phyloP scores from a whole-genome alignment of 2,113 vertebrate genomes.

The Calypte anna region DNA sequence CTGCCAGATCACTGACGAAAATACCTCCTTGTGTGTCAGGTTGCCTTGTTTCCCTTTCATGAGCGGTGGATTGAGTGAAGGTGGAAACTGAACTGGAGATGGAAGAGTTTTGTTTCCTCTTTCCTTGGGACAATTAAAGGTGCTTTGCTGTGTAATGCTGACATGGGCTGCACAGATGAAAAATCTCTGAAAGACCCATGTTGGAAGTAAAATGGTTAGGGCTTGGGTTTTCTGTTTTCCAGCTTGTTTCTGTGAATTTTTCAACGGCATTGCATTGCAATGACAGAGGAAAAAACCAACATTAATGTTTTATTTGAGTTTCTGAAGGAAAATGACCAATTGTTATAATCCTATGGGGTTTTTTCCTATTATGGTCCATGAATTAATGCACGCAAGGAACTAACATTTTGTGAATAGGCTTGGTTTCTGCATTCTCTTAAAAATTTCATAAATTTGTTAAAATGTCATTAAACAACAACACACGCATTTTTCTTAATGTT shows the following conservation, averaged over 20 bases:
- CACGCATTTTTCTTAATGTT: accelerated
- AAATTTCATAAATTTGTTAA: neutral
- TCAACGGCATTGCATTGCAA: neutral
- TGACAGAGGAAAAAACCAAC: accelerated
- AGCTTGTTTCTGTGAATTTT: neutral
- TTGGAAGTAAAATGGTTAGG: slow-evolving; percentile 1
- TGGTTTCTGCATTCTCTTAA: neutral
- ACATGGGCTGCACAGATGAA: neutral
- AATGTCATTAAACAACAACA: neutral
- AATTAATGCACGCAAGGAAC: neutral
- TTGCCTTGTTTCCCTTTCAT: slow-evolving; percentile 81
- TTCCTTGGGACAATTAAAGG: slow-evolving; percentile 59
- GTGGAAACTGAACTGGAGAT: slow-evolving; percentile 65
- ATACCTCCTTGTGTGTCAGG: slow-evolving; percentile 78
- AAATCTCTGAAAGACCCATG: neutral
- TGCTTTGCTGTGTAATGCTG: slow-evolving; percentile 41
- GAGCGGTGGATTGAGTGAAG: slow-evolving; percentile 70
- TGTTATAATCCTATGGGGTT: neutral
- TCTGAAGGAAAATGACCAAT: neutral
- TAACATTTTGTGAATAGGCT: neutral
- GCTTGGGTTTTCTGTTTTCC: neutral
- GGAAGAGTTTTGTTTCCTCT: slow-evolving; percentile 70
- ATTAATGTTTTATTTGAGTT: neutral
- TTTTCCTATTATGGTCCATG: neutral
- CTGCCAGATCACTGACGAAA: slow-evolving; percentile 79